Base-by-base conservation (phyloP, 2,113 vertebrate genomes). In the human (Homo sapiens) region DNA sequence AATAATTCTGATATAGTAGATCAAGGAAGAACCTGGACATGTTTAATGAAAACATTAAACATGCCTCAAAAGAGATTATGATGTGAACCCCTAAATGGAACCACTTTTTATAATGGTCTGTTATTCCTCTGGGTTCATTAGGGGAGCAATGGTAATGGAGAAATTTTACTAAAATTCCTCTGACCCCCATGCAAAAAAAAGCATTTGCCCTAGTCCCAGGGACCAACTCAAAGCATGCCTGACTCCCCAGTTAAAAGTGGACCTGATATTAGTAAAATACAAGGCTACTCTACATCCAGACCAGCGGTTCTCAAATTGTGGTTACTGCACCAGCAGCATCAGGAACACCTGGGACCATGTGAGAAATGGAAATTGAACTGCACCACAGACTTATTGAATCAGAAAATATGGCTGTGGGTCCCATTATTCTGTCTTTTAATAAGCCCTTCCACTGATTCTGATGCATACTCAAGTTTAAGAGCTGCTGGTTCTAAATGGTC, bases 91-190 rank as follows among this genome's bases (percentile, higher is more conserved):
- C 13, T 79, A 86, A 86, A 35, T 32, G 40, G 20, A 78, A 50
- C 6, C 50, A 64, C 52, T 91, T 87, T 75, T 70, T 50, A n/a
- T 93, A 95, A 86, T 55, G 27, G 20, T 52, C 70, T 25, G 2
- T 87, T 90, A 48, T 52, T 68, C n/a, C 61, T 80, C 38, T 73
- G 79, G 30, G n/a, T 48, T 95, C 55, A 89, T 73, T 68, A 68
- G 0, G 23, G 50, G 45, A 96, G 12, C 6, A 14, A 73, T 16
- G 16, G 59, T n/a, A 86, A 87, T 80, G 27, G 68, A 88, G 68
- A 85, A 75, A 32, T 55, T 81, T 78, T 89, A 52, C 25, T 94
- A 84, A 83, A 94, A 75, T 87, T 93, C 43, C 59, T 70, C 32
- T 84, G 73, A 45, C 23, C 16, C 27, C 78, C 91, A 90, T n/a